phyloP scores from a whole-genome alignment of 2,888 invertebrate genomes.

The Octonoba sinensis region DNA sequence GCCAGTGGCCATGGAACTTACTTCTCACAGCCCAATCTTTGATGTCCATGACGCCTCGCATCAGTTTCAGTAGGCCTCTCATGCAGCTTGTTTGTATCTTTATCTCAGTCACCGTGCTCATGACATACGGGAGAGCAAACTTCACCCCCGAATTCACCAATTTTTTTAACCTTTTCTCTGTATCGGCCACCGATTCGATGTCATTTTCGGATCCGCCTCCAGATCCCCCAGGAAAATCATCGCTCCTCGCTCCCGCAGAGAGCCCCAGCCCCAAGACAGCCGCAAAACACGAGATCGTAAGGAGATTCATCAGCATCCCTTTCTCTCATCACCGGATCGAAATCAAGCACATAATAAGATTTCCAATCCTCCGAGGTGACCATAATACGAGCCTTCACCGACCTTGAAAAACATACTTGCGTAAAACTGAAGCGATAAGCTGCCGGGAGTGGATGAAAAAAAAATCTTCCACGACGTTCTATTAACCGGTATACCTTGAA shows the following conservation, averaged over 20 bases:
- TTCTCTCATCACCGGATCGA: too few relatives aligned
- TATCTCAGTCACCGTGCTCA: constrained; percentile 38
- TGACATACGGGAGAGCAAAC: constrained; percentile 47
- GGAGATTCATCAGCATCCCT: too few relatives aligned
- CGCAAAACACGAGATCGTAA: too few relatives aligned
- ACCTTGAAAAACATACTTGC: too few relatives aligned
- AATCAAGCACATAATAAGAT: too few relatives aligned
- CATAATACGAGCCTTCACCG: too few relatives aligned
- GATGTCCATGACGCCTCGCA: constrained; percentile 51
- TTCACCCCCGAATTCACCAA: constrained; percentile 53
- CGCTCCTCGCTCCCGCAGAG: background rate
- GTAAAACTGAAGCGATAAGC: too few relatives aligned
- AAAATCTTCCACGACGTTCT: background rate
- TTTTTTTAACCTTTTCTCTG: constrained; percentile 50
- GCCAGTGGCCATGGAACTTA: constrained; percentile 24
- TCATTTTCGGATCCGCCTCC: background rate
- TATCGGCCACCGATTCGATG: constrained; percentile 36
- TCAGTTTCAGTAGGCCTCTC: constrained; percentile 24
- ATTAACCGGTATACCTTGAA: constrained; percentile 53
- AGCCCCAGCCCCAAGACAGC: background rate
- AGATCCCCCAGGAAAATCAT: background rate
- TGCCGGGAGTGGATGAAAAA: too few relatives aligned
- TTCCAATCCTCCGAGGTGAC: too few relatives aligned
- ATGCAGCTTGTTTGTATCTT: constrained; percentile 18
- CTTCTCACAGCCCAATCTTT: constrained; percentile 66